These are phyloP conservation scores for Probosciger aterrimus DNA, from an alignment of 2,113 vertebrate species.

Conservation along the genomic window DNA sequence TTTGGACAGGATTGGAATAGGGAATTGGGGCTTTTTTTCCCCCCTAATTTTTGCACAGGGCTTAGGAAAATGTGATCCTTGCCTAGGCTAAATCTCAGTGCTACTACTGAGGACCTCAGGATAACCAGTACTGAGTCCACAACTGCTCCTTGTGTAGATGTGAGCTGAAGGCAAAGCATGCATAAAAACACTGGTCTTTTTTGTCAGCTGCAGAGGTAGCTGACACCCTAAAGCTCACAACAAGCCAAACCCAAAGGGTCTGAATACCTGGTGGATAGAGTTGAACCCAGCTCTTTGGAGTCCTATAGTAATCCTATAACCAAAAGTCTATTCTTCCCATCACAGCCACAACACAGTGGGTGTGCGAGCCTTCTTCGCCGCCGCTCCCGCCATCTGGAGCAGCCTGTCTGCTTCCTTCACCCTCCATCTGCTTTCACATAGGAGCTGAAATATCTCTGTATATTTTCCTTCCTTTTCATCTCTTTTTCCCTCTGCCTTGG, in stretches of 20 bases:
- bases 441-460: background rate
- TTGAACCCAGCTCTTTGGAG: background rate
- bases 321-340: slow-evolving; percentile 24
- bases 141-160: background rate
- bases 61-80: background rate
- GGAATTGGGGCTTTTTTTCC: no score
- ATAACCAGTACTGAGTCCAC: background rate
- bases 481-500: background rate
- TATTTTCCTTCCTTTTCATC: background rate
- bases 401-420: slow-evolving; percentile 63
- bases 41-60: background rate
- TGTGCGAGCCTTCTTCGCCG: slow-evolving; percentile 18
- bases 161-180: background rate
- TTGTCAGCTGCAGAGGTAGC: background rate
- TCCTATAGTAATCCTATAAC: background rate
- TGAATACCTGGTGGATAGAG: background rate
- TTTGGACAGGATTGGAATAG: background rate
- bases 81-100: background rate
- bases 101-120: background rate
- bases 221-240: background rate
- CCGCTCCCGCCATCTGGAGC: slow-evolving; percentile 42
- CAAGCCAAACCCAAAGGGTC: background rate
- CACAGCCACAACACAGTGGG: slow-evolving; percentile 60
- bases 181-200: accelerated
- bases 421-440: slow-evolving; percentile 54